Evolutionary conservation across 2,113 vertebrate species (phyloP).

Genomic region (Terrapene triunguis): DNA sequence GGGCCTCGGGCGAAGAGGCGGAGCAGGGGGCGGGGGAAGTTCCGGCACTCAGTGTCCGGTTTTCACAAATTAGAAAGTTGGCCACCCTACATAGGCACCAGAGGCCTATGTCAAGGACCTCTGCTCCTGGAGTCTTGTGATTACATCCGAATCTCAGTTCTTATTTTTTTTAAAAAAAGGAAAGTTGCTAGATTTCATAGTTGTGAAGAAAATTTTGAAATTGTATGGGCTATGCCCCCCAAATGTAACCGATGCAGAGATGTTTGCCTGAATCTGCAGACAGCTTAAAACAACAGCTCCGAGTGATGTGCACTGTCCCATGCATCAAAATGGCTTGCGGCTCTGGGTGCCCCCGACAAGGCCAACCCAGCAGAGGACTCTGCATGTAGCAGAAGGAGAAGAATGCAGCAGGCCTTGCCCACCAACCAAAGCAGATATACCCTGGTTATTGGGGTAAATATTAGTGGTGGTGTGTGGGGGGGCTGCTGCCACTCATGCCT

Average conservation of each 20-base stretch:
- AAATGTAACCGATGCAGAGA: background rate
- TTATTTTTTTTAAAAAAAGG: background rate
- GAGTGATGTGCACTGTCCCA: background rate
- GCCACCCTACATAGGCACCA: background rate
- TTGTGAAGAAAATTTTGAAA: background rate
- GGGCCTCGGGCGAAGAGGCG: too few species aligned
- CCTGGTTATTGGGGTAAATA: background rate
- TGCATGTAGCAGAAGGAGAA: background rate
- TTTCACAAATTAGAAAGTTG: too few species aligned
- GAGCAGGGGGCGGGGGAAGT: too few species aligned
- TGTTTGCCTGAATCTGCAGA: background rate
- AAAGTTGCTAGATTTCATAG: background rate
- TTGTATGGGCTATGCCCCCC: background rate
- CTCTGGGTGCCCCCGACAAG: background rate
- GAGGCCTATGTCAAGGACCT: background rate
- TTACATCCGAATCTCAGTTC: background rate
- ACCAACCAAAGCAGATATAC: background rate
- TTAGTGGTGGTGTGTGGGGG: background rate
- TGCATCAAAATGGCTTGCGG: background rate
- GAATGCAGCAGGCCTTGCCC: background rate
- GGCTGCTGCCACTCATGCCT: background rate
- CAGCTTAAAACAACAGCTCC: background rate
- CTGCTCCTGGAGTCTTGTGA: accelerated
- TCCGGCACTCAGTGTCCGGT: too few species aligned
- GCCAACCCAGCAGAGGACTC: background rate